Base-by-base conservation (phyloP, 2,888 invertebrate species). In the Rotaria macrura region DNA sequence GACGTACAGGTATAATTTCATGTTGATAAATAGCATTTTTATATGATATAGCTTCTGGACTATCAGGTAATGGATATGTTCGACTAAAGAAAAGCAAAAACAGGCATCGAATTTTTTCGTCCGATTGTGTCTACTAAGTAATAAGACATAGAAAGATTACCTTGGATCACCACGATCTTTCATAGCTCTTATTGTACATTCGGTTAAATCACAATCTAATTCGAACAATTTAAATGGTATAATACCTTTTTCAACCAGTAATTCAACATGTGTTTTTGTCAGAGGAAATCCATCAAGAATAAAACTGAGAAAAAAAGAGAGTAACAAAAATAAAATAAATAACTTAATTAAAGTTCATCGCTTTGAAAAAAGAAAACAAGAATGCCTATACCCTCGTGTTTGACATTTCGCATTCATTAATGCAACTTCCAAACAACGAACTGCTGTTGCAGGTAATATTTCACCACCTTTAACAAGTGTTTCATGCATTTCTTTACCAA, bases 281-380 rank as follows among this genome's bases (percentile, higher is more conserved):
- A 89, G 85, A 40, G 91, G 91, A 87, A 88, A 91, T 0, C 91
- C 91, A 88, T 91, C 91, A 84, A 91, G 87, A 6, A 91, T 89
- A 87, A 89, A 91, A 43, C 91, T 91, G 87, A 20, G 87, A 83
- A 12, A 65, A 3, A 84, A 29, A 29, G 7, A 52, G 9, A 52
- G 10, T 23, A 6, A 23, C 0, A 5, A 4, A 52, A 52, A 1
- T 23, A 5, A 34, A 84, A 20, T 40, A 23, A 47, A 23, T 20
- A 7, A 74, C 20, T 34, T 20, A 74, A 74, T 85, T 6, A 34
- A 25, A 34, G 12, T 65, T 34, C 20, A n/a, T n/a, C n/a, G n/a
- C n/a, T n/a, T n/a, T n/a, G n/a, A n/a, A n/a, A n/a, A n/a, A n/a
- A n/a, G n/a, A n/a, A n/a, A n/a, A n/a, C n/a, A n/a, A n/a, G n/a